Base-by-base conservation (phyloP, 2,888 invertebrate genomes). In the Limnephilus rhombicus region DNA sequence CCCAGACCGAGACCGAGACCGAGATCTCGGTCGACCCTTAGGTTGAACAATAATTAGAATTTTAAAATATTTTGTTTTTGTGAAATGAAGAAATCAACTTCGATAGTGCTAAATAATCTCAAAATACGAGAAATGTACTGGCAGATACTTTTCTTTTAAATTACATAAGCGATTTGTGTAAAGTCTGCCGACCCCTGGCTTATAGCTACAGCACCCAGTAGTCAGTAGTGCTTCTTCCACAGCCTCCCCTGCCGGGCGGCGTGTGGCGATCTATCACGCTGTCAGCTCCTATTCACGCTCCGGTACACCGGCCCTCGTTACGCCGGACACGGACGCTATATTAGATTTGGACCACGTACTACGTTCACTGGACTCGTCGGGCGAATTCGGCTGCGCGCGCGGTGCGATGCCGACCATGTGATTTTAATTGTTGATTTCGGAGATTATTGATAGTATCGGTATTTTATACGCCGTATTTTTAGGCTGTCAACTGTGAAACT, bases 221-320 rank as follows among this genome's bases (percentile, higher is more conserved):
- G 53, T 49, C 68, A 49, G 49, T 37, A 53, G 53, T 29, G 53
- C 87, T 13, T 29, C 87, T 31, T 29, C 87, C 31, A 85, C 31
- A 37, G 85, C 87, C 87, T 53, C 45, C 87, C 29, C 31, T 31
- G 85, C 87, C 53, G 89, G 91, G 87, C 53, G 89, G 91, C 81
- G 87, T 83, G 49, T 49, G 89, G 89, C 93, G 89, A 93, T 93
- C 93, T 91, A 93, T 93, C 93, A 91, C 90, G 85, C 93, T 93
- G 93, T 93, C 93, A 93, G 92, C 90, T 92, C 93, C 92, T 88
- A 93, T 93, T 93, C 90, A 93, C 93, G 93, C 90, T 93, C 91
- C 93, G 92, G 89, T 91, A 93, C 93, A 93, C 93, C 92, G 82
- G 89, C 92, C 92, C 93, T 93, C 93, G 93, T 93, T 93, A 93